These are phyloP conservation scores for Galaxea fascicularis DNA, from an alignment of 92 coral and sea anemone species.

Conservation along the genomic window DNA sequence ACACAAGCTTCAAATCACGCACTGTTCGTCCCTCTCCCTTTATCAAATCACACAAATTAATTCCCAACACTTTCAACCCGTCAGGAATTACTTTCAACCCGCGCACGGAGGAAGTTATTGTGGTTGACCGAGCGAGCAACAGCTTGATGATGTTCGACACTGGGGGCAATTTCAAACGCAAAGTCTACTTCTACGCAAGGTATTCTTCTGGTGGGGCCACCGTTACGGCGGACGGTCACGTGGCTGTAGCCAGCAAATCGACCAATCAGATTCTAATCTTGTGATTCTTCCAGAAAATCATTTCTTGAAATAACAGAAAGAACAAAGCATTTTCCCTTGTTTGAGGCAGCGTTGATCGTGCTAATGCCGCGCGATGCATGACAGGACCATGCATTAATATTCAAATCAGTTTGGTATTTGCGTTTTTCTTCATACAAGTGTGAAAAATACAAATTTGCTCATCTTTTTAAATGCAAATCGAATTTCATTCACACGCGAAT, in stretches of 20 bases:
- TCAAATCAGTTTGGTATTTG: too few species aligned
- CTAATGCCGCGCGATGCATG: too few species aligned
- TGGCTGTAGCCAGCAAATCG: constrained; percentile 72
- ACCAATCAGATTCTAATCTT: constrained; percentile 41
- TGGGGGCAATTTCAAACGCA: constrained; percentile 49
- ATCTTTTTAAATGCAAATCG: too few species aligned
- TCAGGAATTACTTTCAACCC: constrained; percentile 66
- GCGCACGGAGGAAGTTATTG: constrained; percentile 65
- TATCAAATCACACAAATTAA: constrained; percentile 44
- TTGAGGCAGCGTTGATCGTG: too few species aligned
- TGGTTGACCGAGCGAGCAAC: constrained; percentile 72
- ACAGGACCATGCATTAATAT: too few species aligned
- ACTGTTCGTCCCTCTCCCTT: constrained; percentile 35
- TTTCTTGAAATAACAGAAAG: neutral
- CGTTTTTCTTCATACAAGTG: too few species aligned
- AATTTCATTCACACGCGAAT: too few species aligned
- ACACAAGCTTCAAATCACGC: constrained; percentile 31
- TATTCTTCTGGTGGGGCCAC: constrained; percentile 64
- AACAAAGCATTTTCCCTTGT: too few species aligned
- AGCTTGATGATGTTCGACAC: constrained; percentile 62
- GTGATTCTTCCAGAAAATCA: neutral
- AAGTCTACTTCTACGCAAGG: constrained; percentile 59
- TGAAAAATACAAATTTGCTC: too few species aligned
- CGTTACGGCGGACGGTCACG: constrained; percentile 70
- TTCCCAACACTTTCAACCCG: constrained; percentile 47